Percentiles rank a stretch among this genome's conserved stretches.
Evolutionary conservation across 2,113 vertebrate genomes (phyloP).

Genomic region (Pithys albifrons): DNA sequence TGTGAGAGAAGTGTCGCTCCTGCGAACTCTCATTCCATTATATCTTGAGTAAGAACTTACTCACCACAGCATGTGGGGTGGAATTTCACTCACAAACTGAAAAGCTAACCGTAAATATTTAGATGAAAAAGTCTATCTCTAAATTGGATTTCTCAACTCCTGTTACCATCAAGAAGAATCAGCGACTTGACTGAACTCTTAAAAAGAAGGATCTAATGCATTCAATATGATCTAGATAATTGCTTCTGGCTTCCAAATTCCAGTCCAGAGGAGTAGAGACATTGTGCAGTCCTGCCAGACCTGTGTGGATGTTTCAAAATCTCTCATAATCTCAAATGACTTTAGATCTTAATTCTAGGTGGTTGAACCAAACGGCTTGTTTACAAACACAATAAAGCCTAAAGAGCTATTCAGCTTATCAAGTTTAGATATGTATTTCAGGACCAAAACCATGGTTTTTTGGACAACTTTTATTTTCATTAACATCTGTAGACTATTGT

Average conservation of each 20-base stretch:
- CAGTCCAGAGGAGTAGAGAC: background rate
- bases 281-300: background rate
- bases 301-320: background rate
- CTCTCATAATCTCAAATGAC: background rate
- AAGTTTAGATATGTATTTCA: background rate
- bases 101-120: background rate
- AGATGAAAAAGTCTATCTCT: background rate
- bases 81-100: background rate
- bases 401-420: background rate
- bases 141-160: background rate
- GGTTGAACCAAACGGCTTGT: background rate
- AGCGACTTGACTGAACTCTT: background rate
- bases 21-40: background rate
- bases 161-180: background rate
- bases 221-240: background rate
- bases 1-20: background rate
- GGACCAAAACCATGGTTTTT: rapidly evolving
- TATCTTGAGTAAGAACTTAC: background rate
- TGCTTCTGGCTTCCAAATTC: background rate
- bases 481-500: background rate
- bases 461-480: background rate
- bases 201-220: background rate
- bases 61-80: background rate
- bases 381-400: background rate
- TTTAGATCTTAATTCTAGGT: background rate